A percentile compares a stretch with the other conserved stretches of the same genome.
These are phyloP conservation scores for Heloderma charlesbogerti DNA, from an alignment of 2,113 vertebrate genomes.

Conservation along the genomic window DNA sequence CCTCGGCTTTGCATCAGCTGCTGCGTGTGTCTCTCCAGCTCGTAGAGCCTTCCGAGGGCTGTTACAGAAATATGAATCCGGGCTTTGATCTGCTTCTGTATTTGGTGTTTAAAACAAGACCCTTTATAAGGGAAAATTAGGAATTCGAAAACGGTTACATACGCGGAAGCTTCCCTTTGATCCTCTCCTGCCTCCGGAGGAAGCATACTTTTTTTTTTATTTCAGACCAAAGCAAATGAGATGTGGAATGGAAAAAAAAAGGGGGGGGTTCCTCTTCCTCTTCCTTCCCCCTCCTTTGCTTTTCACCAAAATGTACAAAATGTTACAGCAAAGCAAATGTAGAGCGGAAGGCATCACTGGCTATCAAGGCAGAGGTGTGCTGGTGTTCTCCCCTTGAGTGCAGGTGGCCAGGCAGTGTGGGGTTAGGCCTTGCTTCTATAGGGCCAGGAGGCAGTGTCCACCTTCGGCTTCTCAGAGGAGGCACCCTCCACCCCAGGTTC, in stretches of 20 bases:
- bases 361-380: background rate
- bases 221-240: constrained; percentile 64
- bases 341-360: accelerated
- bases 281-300: accelerated
- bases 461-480: too few relatives aligned
- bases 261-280: accelerated
- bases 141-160: constrained; percentile 69
- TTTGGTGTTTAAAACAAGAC: constrained; percentile 77
- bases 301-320: accelerated
- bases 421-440: too few relatives aligned
- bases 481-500: too few relatives aligned
- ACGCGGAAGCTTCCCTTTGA: constrained; percentile 65
- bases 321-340: accelerated
- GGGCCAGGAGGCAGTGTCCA: too few relatives aligned
- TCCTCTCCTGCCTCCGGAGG: constrained; percentile 65
- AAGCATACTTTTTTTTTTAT: constrained; percentile 64
- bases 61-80: constrained; percentile 63
- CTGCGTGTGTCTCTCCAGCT: background rate
- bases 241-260: constrained; percentile 35
- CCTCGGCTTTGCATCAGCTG: constrained; percentile 52
- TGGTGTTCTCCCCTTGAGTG: background rate
- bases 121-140: constrained; percentile 72
- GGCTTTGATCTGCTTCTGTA: constrained; percentile 74
- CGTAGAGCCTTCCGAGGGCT: constrained; percentile 55
- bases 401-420: too few relatives aligned